Percentiles rank a stretch among this genome's conserved stretches.
Evolutionary conservation across 2,797 vertebrate species (phyloP).

Genomic region (Smutsia temminckii): DNA sequence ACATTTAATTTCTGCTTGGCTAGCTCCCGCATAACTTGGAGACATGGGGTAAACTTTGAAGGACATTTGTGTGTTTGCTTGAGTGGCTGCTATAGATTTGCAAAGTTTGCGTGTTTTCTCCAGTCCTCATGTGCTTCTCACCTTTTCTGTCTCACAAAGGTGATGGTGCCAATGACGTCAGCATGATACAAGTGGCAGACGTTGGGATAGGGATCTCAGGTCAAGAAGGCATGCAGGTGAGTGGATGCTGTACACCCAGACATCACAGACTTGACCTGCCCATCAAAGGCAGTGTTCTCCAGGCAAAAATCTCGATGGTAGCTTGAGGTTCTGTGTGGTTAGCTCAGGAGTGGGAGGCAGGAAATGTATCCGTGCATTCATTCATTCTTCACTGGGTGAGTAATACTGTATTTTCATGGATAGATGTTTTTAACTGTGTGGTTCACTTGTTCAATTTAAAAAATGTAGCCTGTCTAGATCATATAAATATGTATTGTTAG

Average conservation of each 20-base stretch:
- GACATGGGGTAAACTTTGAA: background rate
- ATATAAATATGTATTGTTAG: background rate
- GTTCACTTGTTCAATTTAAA: background rate
- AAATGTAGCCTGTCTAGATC: background rate
- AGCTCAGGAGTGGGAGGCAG: background rate
- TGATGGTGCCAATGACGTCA: constrained; percentile 98
- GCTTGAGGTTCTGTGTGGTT: background rate
- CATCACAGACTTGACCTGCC: background rate
- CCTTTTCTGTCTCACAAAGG: constrained; percentile 83
- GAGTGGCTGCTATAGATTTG: background rate
- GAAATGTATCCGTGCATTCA: background rate
- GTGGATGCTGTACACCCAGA: background rate
- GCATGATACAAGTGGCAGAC: constrained; percentile 97
- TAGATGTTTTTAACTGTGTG: background rate
- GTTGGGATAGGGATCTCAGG: constrained; percentile 94
- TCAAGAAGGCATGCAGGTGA: constrained; percentile 99
- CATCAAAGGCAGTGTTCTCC: background rate
- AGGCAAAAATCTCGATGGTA: background rate
- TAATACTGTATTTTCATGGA: background rate
- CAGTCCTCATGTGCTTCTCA: background rate
- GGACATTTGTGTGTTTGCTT: background rate
- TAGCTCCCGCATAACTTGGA: background rate
- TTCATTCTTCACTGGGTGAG: background rate
- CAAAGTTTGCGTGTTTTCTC: background rate
- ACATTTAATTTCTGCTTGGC: background rate